Percentiles rank a stretch among this genome's conserved stretches.
Evolutionary conservation across 2,888 invertebrate species (phyloP).

Genomic region (Ptilodon capucinus): DNA sequence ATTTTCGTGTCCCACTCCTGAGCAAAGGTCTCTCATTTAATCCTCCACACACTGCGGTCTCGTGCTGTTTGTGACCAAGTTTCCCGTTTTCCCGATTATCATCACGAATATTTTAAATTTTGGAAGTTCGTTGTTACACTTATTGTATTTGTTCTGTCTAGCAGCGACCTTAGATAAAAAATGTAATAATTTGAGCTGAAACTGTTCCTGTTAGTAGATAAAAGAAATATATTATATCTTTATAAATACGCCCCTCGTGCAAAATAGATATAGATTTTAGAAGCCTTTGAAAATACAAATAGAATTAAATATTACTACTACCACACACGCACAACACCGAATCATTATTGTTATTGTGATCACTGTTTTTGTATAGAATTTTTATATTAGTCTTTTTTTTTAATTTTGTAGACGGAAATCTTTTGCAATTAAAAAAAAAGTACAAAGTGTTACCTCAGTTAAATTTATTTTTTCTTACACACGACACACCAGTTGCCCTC

Average conservation of each 20-base stretch:
- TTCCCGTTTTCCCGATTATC: too few relatives aligned
- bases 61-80: too few relatives aligned
- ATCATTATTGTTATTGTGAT: conserved; percentile 28
- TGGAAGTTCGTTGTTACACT: too few relatives aligned
- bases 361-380: conserved; percentile 45
- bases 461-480: conserved; percentile 83
- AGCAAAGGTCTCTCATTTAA: too few relatives aligned
- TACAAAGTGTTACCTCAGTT: conserved; percentile 51
- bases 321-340: conserved; percentile 30
- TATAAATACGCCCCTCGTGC: background rate
- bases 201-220: too few relatives aligned
- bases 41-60: too few relatives aligned
- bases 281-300: background rate
- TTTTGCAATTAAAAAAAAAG: conserved; percentile 50
- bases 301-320: background rate
- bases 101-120: too few relatives aligned
- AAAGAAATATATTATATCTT: too few relatives aligned
- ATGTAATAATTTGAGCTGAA: too few relatives aligned
- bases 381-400: conserved; percentile 50
- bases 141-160: too few relatives aligned
- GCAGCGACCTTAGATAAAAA: too few relatives aligned
- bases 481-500: conserved; percentile 98
- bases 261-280: background rate
- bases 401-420: conserved; percentile 55
- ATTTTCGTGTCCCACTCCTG: too few relatives aligned